phyloP scores from a whole-genome alignment of 64 coral and sea anemone genomes.

The Montipora foliosa region DNA sequence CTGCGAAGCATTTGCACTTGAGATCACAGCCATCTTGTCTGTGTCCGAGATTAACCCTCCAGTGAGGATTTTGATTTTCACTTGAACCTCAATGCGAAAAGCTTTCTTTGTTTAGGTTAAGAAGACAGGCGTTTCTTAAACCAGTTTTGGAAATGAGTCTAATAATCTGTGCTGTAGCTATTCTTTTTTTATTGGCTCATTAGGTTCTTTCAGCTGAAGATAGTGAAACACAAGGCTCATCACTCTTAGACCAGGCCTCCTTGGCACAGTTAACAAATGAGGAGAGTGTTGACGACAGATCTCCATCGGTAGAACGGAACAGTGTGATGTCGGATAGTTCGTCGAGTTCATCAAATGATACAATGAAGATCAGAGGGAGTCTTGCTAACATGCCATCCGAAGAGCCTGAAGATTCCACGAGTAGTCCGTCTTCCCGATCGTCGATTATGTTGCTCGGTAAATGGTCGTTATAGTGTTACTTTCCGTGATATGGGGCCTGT shows the following conservation, averaged over 20 bases:
- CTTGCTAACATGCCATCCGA: conserved; percentile 34
- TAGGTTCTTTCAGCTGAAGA: conserved; percentile 49
- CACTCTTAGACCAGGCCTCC: conserved; percentile 31
- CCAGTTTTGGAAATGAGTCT: neutral
- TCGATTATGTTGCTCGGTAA: conserved; percentile 59
- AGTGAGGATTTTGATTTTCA: too few relatives aligned
- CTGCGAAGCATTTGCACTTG: too few relatives aligned
- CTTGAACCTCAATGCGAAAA: too few relatives aligned
- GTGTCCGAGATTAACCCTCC: too few relatives aligned
- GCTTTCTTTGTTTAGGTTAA: too few relatives aligned
- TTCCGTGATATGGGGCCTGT: too few relatives aligned
- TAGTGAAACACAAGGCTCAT: conserved; percentile 28
- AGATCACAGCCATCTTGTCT: too few relatives aligned
- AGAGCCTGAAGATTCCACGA: conserved; percentile 51
- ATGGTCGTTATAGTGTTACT: neutral
- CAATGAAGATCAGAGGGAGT: conserved; percentile 55
- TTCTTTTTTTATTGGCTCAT: neutral
- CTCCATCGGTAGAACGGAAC: conserved; percentile 6
- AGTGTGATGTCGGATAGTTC: conserved; percentile 62
- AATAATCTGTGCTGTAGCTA: neutral
- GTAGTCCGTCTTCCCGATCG: conserved; percentile 39
- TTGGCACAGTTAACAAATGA: conserved; percentile 69
- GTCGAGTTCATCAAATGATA: conserved; percentile 65
- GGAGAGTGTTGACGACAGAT: conserved; percentile 75
- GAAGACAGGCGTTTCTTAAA: neutral